Evolutionary conservation across 2,113 vertebrate species (phyloP).

Genomic region (Gorilla gorilla): DNA sequence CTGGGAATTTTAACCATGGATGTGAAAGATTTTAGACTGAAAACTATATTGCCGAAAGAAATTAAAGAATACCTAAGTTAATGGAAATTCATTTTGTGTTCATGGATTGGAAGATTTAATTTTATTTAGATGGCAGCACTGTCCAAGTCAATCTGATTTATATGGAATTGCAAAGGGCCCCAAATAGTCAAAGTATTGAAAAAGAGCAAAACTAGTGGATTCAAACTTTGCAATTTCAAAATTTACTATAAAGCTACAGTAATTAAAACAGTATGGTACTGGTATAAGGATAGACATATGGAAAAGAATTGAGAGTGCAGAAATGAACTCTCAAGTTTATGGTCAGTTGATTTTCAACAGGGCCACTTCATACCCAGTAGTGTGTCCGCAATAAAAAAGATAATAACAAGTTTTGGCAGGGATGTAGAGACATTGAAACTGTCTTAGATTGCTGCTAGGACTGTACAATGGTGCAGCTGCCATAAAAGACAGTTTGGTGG

Average conservation of each 20-base stretch:
- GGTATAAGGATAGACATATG: neutral
- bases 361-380: neutral
- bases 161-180: neutral
- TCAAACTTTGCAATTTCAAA: slow-evolving; percentile 16
- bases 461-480: neutral
- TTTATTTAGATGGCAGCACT: neutral
- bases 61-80: neutral
- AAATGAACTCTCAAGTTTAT: neutral
- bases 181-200: neutral
- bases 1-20: slow-evolving; percentile 1
- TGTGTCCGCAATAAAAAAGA: neutral
- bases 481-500: neutral
- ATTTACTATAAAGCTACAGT: neutral
- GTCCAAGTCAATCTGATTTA: neutral
- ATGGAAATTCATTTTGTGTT: neutral
- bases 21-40: neutral
- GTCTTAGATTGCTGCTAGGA: neutral
- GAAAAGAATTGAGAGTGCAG: neutral
- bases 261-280: neutral
- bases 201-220: neutral
- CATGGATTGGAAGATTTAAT: neutral
- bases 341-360: neutral
- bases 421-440: neutral
- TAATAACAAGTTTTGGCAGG: neutral
- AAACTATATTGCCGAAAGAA: neutral